phyloP scores from a whole-genome alignment of 2,888 invertebrate genomes.

The Pediacus dermestoides region DNA sequence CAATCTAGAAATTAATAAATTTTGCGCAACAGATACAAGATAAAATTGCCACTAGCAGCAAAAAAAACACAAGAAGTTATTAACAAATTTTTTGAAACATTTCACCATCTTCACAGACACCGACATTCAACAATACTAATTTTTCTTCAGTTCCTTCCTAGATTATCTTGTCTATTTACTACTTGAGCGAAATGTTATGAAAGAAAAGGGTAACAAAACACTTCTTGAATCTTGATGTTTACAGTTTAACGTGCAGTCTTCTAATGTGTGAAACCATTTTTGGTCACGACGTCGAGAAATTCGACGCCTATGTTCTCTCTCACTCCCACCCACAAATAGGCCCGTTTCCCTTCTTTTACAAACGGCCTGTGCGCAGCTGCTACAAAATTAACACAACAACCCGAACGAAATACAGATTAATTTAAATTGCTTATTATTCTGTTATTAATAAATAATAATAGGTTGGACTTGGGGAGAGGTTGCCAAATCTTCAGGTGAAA shows the following conservation, averaged over 20 bases:
- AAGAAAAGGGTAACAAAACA: conserved; percentile 24
- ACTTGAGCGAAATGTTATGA: too few relatives aligned
- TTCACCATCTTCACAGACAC: not conserved
- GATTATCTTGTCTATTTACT: too few relatives aligned
- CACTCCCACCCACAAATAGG: conserved; percentile 33
- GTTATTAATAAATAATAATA: too few relatives aligned
- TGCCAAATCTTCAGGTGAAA: too few relatives aligned
- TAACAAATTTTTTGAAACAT: conserved; percentile 6
- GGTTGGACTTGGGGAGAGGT: too few relatives aligned
- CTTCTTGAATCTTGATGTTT: conserved; percentile 32
- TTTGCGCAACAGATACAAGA: too few relatives aligned
- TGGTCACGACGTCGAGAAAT: conserved; percentile 68
- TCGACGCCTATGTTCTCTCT: conserved; percentile 41
- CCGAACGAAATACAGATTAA: too few relatives aligned
- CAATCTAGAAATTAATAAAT: too few relatives aligned
- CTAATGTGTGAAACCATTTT: conserved; percentile 59
- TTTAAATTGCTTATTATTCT: too few relatives aligned
- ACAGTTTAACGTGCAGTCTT: conserved; percentile 25
- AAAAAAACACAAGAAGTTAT: conserved; percentile 3
- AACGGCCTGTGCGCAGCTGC: conserved; percentile 30
- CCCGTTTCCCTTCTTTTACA: conserved; percentile 19
- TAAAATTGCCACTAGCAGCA: too few relatives aligned
- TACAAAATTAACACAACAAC: conserved; percentile 5
- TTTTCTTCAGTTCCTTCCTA: too few relatives aligned
- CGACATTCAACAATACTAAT: conserved; percentile 5